Conservation (phyloP, 2,888 invertebrate species). For the Epistrophe grossulariae region DNA sequence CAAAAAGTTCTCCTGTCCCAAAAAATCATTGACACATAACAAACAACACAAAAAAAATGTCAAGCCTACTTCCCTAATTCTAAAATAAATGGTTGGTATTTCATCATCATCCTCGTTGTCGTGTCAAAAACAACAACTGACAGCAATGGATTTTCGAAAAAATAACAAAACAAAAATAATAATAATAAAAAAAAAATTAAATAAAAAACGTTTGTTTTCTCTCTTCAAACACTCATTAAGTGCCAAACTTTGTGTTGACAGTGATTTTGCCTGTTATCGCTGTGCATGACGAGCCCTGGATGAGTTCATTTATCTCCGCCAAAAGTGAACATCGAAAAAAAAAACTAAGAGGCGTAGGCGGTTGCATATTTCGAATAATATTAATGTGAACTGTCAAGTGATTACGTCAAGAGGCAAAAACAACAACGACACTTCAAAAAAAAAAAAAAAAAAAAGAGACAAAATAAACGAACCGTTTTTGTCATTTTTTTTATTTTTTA, state of each 20-base stretch:
- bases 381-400: conserved; percentile 73
- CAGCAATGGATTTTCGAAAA: conserved; percentile 43
- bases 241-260: conserved; percentile 71
- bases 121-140: conserved; percentile 21
- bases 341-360: neutral
- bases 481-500: conserved; percentile 6
- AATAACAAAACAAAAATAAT: neutral
- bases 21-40: conserved; percentile 14
- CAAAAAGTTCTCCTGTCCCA: neutral
- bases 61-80: conserved; percentile 6
- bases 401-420: conserved; percentile 62
- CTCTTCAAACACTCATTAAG: conserved; percentile 66
- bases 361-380: conserved; percentile 60
- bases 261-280: conserved; percentile 62
- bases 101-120: conserved; percentile 9
- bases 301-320: conserved; percentile 65
- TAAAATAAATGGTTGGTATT: neutral
- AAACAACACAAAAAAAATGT: conserved; percentile 34
- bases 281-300: conserved; percentile 5
- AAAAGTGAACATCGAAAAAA: conserved; percentile 8
- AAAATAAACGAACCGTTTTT: conserved; percentile 56
- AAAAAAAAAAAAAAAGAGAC: conserved; percentile 14
- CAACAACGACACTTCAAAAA: conserved; percentile 8
- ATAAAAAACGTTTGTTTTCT: conserved; percentile 48
- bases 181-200: conserved; percentile 9